These are phyloP conservation scores for Hydractinia echinata DNA, from an alignment of 30 jellyfish, hydroid and myxozoan genomes.

Conservation along the genomic window DNA sequence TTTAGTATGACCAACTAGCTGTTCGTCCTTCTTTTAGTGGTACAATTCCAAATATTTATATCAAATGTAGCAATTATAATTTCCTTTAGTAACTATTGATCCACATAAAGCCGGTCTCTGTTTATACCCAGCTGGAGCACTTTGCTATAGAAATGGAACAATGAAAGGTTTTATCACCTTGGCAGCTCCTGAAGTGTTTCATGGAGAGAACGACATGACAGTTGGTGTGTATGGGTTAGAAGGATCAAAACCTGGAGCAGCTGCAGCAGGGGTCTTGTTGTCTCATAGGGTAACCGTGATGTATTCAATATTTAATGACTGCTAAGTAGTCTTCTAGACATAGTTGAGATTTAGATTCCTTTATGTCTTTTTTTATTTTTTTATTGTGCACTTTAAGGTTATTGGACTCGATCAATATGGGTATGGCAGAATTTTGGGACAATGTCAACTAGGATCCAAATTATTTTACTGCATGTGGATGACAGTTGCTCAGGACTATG, in stretches of 20 bases:
- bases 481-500: slow-evolving; percentile 54
- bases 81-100: slow-evolving; percentile 33
- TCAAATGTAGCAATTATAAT: too few relatives aligned
- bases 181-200: too few relatives aligned
- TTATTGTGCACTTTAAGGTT: slow-evolving; percentile 22
- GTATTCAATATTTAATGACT: neutral
- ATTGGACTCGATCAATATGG: slow-evolving; percentile 54
- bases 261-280: slow-evolving; percentile 60
- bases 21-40: too few relatives aligned
- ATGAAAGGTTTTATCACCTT: slow-evolving; percentile 46
- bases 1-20: too few relatives aligned
- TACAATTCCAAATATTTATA: too few relatives aligned
- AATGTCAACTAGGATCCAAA: slow-evolving; percentile 55
- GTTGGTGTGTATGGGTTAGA: slow-evolving; percentile 62
- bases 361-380: too few relatives aligned
- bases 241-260: slow-evolving; percentile 78
- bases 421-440: slow-evolving; percentile 59
- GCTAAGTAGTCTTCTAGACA: too few relatives aligned
- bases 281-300: slow-evolving; percentile 43
- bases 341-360: too few relatives aligned
- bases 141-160: slow-evolving; percentile 53
- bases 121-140: slow-evolving; percentile 63
- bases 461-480: slow-evolving; percentile 67
- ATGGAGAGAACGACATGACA: neutral
- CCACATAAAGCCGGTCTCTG: slow-evolving; percentile 70